Evolutionary conservation across 2,797 vertebrate species (phyloP).

Genomic region (Nyctibius grandis): DNA sequence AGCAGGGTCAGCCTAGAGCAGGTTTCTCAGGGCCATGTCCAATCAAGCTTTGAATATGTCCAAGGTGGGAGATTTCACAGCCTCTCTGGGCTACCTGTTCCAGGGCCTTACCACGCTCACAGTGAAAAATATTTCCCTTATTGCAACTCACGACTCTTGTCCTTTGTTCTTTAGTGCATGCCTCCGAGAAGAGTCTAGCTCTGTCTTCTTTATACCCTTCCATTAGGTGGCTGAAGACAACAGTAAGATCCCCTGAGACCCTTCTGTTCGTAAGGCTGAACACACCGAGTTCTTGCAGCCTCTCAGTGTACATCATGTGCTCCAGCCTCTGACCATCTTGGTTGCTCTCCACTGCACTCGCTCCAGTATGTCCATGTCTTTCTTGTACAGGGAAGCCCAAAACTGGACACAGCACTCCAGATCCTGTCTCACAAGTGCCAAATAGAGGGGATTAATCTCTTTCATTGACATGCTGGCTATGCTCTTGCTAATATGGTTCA

Average conservation of each 20-base stretch:
- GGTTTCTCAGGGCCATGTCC: neutral
- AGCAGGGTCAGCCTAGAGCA: neutral
- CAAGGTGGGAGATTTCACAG: neutral
- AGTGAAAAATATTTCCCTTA: neutral
- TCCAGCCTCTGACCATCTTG: neutral
- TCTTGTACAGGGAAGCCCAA: neutral
- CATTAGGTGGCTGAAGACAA: neutral
- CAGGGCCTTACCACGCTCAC: neutral
- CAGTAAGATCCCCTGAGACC: neutral
- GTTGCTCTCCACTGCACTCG: neutral
- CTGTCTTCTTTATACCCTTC: neutral
- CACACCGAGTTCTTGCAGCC: neutral
- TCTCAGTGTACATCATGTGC: neutral
- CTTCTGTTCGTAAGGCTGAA: neutral
- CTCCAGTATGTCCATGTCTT: neutral
- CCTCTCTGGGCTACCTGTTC: neutral
- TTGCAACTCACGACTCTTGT: neutral
- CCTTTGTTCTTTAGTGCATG: conserved; percentile 15
- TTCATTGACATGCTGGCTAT: neutral
- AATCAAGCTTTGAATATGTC: neutral
- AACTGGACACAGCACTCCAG: neutral
- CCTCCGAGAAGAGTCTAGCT: neutral
- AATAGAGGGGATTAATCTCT: neutral
- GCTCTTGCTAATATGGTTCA: neutral
- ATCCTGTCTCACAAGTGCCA: neutral